phyloP scores from a whole-genome alignment of 2,113 vertebrate genomes.

The Gambusia holbrooki region DNA sequence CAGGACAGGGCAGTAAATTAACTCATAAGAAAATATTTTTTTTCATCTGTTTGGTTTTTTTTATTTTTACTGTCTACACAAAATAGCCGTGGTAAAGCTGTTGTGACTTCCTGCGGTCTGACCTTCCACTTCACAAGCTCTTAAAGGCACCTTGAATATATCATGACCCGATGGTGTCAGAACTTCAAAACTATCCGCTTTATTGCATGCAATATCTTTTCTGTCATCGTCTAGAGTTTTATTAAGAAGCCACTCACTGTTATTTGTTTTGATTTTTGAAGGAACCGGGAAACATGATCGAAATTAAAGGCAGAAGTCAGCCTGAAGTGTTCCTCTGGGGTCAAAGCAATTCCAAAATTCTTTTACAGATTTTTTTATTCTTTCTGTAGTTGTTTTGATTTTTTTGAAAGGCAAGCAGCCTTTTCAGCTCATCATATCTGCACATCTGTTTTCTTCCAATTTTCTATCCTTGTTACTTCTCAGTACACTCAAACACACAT shows the following conservation, averaged over 20 bases:
- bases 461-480: constrained; percentile 48
- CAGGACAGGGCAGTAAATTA: constrained; percentile 19
- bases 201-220: constrained; percentile 36
- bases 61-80: background rate
- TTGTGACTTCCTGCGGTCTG: constrained; percentile 41
- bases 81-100: background rate
- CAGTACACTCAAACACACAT: constrained; percentile 10
- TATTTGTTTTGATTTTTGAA: constrained; percentile 25
- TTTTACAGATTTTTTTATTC: constrained; percentile 56
- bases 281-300: constrained; percentile 46
- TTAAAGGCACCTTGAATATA: constrained; percentile 57
- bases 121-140: constrained; percentile 21
- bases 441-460: constrained; percentile 35
- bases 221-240: constrained; percentile 41
- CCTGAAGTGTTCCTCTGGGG: constrained; percentile 39
- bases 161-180: constrained; percentile 45
- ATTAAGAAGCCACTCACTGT: constrained; percentile 41
- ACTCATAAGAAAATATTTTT: constrained; percentile 11
- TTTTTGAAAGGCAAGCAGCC: constrained; percentile 53
- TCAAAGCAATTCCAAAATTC: constrained; percentile 47
- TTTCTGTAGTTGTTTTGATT: constrained; percentile 11
- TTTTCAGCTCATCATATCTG: constrained; percentile 65
- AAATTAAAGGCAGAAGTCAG: constrained; percentile 50
- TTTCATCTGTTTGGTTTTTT: constrained; percentile 13
- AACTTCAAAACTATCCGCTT: constrained; percentile 55